Evolutionary conservation across 2,888 invertebrate genomes (phyloP), one percentile per base, ranked within the genome.

Genomic region (Polyommatus iphigenia): DNA sequence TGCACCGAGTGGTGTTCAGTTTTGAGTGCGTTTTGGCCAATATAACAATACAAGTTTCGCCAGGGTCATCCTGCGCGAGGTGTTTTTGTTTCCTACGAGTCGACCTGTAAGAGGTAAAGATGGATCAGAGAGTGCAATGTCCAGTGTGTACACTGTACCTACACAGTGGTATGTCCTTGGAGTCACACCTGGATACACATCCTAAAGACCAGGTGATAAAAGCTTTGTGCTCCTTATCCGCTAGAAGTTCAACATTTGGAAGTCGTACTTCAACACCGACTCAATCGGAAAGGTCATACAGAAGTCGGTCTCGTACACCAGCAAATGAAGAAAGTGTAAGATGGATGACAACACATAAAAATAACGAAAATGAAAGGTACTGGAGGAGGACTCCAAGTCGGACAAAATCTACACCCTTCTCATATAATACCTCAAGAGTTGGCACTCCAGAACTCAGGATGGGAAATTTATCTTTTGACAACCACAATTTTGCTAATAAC

Each of bases 131-230:
- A 80, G 88, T 95, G 84, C 95, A 95, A 88, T 98, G 98, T 89
- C 98, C 98, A 78, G 97, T 98, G 82, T 98, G 98, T 91, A 98
- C 97, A 62, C 93, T 98, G 81, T 98, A 96, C 89, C 94, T 98
- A 82, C 96, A 97, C 83, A 97, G 97, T 91, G 98, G 97, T 79
- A 98, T 98, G 93, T 96, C 96, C 79, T 92, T 98, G 83, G 97
- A 97, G 87, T 95, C 95, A 81, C 98, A 98, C 88, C 94, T 98
- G 88, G 96, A 97, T 86, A 97, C 97, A 41, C 98, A 98, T 93
- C 97, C 98, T 71, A 98, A 98, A 89, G 97, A 97, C 84, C 97
- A 97, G 91, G 97, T 98, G 77, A 98, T 98, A 83, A 97, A 96
- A 88, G 98, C 98, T 36, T 92, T 98, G 81, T 96, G 94, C 84